Evolutionary conservation across 2,797 vertebrate genomes (phyloP), one percentile per base, ranked within the genome.

Genomic region (Chaetodon trifasciatus): DNA sequence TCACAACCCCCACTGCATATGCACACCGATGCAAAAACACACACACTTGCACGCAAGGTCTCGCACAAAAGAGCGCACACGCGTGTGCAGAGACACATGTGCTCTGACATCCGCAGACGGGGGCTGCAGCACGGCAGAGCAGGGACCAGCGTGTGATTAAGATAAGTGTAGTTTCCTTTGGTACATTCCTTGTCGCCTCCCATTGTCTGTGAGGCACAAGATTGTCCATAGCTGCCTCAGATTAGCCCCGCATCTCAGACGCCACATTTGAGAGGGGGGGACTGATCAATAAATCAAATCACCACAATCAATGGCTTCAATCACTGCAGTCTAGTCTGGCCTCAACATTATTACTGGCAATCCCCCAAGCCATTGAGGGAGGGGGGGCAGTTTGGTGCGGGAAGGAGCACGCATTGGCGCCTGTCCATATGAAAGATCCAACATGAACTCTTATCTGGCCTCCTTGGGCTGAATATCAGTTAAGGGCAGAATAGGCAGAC

Each of bases 231-330:
- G 96, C 95, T 93, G 95, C 96, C 96, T 96, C 96, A 97, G 97
- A 98, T 98, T 97, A 98, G 96, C 96, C 95, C 94, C 94, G 94
- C 96, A 96, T 96, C 96, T 96, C 95, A 95, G 96, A 96, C 94
- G 96, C 96, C 96, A 97, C 95, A 96, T 97, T 97, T 91, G 96
- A 96, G 96, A 88, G 77, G 93, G 95, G 16, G 23, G 15, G 47
- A 96, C 96, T 95, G 97, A 99, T 99, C 98, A 97, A 99, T 99
- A 98, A 98, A 99, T 99, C 98, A 98, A 99, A 99, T 97, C 96
- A 95, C 91, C 93, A 95, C 96, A 96, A 99, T 99, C 98, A 97
- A 99, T 99, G 92, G 95, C 57, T 93, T 97, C 96, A 96, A 97
- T 98, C 96, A 96, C 96, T 94, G 96, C 93, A 97, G 98, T 98